Conservation (phyloP, 2,797 vertebrate species). For the Coendou prehensilis region DNA sequence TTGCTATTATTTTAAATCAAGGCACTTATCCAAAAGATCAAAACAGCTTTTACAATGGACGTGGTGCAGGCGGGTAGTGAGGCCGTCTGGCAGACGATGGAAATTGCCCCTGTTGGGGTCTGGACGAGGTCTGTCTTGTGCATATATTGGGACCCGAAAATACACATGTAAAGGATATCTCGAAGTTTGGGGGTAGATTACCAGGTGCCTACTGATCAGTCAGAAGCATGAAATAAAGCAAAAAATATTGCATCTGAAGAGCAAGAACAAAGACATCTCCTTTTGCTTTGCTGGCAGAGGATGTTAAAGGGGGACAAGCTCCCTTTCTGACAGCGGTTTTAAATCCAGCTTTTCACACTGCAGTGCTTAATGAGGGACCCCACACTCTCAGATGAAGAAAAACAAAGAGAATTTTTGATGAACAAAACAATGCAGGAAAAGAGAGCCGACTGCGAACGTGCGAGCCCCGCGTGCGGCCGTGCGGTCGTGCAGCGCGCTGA, state of each 20-base stretch:
- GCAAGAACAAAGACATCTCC: constrained; percentile 71
- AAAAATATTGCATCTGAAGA: constrained; percentile 64
- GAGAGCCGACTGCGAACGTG: constrained; percentile 68
- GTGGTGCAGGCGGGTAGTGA: constrained; percentile 75
- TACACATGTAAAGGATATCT: constrained; percentile 23
- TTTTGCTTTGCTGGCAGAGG: constrained; percentile 71
- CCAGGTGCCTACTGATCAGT: constrained; percentile 44
- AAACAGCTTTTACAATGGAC: constrained; percentile 82
- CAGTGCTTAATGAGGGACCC: constrained; percentile 77
- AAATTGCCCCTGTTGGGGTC: constrained; percentile 69
- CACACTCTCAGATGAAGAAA: constrained; percentile 78
- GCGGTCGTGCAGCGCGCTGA: constrained; percentile 21
- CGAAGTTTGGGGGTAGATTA: constrained; percentile 41
- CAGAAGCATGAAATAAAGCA: constrained; percentile 69
- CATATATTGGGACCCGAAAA: background rate
- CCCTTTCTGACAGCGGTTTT: constrained; percentile 72
- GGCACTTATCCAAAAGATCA: constrained; percentile 81
- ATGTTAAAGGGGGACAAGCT: constrained; percentile 62
- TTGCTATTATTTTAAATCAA: constrained; percentile 87
- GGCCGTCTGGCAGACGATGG: constrained; percentile 69
- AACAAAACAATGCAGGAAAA: constrained; percentile 68
- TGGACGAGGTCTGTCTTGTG: constrained; percentile 18
- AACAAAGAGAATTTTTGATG: constrained; percentile 81
- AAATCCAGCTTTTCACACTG: constrained; percentile 73
- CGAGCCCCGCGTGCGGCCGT: constrained; percentile 79